These are phyloP conservation scores for Ceratoteleas bidentatus DNA, from an alignment of 1,140 invertebrate species.

Conservation along the genomic window DNA sequence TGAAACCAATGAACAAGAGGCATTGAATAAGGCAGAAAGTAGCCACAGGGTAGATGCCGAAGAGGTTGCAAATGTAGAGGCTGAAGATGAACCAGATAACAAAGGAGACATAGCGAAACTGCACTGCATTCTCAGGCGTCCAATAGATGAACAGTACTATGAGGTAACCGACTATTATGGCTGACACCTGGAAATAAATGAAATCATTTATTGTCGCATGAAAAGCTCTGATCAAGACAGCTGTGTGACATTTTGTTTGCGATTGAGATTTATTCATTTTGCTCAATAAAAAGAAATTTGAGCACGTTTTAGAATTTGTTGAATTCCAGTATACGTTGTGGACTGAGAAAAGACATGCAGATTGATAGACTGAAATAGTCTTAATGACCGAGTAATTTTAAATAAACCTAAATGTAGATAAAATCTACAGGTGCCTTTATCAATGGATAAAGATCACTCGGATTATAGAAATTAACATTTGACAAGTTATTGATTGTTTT, in stretches of 20 bases:
- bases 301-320: too few relatives aligned
- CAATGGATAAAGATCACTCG: too few relatives aligned
- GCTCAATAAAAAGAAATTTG: too few relatives aligned
- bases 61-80: slow-evolving; percentile 83
- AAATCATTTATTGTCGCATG: not conserved
- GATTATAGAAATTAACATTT: too few relatives aligned
- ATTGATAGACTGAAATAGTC: too few relatives aligned
- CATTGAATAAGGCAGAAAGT: slow-evolving; percentile 82
- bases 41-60: slow-evolving; percentile 83
- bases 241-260: not conserved
- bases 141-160: slow-evolving; percentile 82
- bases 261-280: not conserved
- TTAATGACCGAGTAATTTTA: too few relatives aligned
- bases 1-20: slow-evolving; percentile 81
- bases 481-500: too few relatives aligned
- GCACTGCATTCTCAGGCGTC: slow-evolving; percentile 82
- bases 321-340: too few relatives aligned
- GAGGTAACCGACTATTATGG: slow-evolving; percentile 80
- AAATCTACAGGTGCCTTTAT: too few relatives aligned
- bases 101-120: slow-evolving; percentile 83
- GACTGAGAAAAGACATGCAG: too few relatives aligned
- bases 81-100: slow-evolving; percentile 84
- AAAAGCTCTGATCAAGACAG: not conserved
- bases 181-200: slow-evolving; percentile 78
- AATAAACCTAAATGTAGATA: too few relatives aligned